Percentiles rank a stretch among this genome's conserved stretches.
These are phyloP conservation scores for Dryadula phaetusa DNA, from an alignment of 2,888 invertebrate species.

Conservation along the genomic window DNA sequence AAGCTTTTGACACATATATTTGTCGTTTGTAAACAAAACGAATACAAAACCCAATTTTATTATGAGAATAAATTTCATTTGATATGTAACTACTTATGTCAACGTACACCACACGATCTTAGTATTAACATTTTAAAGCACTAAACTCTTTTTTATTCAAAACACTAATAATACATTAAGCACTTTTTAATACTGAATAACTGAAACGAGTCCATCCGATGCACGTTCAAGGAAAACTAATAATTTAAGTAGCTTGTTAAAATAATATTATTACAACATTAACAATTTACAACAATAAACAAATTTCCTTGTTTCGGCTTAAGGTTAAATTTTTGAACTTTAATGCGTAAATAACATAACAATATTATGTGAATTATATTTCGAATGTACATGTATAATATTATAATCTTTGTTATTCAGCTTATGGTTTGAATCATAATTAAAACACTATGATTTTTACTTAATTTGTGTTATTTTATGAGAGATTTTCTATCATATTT, in stretches of 20 bases:
- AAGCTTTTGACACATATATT: constrained; percentile 19
- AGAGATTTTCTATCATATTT: too few relatives aligned
- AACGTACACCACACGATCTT: constrained; percentile 22
- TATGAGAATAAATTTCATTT: not conserved
- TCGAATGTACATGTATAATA: not conserved
- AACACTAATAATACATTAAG: not conserved
- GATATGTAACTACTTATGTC: constrained; percentile 3
- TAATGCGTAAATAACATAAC: not conserved
- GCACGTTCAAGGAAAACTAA: constrained; percentile 60
- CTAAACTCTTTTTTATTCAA: not conserved
- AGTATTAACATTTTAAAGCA: constrained; percentile 6
- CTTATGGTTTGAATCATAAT: not conserved
- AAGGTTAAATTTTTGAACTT: constrained; percentile 1
- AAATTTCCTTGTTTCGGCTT: constrained; percentile 30
- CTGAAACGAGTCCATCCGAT: constrained; percentile 45
- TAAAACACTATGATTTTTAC: not conserved
- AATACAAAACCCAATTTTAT: not conserved
- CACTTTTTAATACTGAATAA: constrained; percentile 9
- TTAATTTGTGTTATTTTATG: too few relatives aligned
- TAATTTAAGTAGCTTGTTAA: constrained; percentile 39
- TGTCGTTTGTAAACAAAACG: constrained; percentile 9
- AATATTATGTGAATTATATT: not conserved
- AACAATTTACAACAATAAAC: constrained; percentile 17
- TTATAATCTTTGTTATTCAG: not conserved
- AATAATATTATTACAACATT: constrained; percentile 28